These are phyloP conservation scores for Phyto melanocephala DNA, from an alignment of 2,888 invertebrate species.

Conservation along the genomic window DNA sequence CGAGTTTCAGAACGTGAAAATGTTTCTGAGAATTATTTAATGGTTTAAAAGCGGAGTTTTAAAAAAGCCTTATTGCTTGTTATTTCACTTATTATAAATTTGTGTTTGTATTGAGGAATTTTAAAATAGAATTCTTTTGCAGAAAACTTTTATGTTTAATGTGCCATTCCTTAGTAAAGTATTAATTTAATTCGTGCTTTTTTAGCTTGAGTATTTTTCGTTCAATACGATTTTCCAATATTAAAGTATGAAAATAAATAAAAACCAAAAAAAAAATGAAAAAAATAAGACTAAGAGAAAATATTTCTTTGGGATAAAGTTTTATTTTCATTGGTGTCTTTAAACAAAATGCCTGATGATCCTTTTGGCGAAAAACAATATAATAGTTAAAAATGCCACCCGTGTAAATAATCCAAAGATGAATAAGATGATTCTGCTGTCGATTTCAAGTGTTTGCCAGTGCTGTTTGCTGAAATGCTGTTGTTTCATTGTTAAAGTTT, in stretches of 20 bases:
- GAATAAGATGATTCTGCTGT: slow-evolving; percentile 13
- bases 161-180: no score
- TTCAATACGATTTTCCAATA: not conserved
- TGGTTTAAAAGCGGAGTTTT: no score
- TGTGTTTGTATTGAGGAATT: no score
- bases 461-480: not conserved
- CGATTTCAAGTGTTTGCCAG: slow-evolving; percentile 10
- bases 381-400: not conserved
- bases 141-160: no score
- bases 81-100: no score
- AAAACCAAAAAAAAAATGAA: no score
- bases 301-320: slow-evolving; percentile 29
- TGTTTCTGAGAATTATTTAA: no score
- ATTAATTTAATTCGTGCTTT: no score
- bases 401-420: slow-evolving; percentile 1
- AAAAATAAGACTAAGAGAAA: not conserved
- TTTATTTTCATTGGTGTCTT: slow-evolving; percentile 7
- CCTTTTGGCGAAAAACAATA: slow-evolving; percentile 26
- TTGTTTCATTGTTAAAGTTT: slow-evolving; percentile 55
- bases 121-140: no score
- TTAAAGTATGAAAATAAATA: slow-evolving; percentile 2
- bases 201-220: no score
- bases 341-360: slow-evolving; percentile 40
- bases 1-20: no score
- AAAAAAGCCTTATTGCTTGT: no score